Evolutionary conservation across 2,888 invertebrate genomes (phyloP).

Genomic region (Lucinisca nassula): DNA sequence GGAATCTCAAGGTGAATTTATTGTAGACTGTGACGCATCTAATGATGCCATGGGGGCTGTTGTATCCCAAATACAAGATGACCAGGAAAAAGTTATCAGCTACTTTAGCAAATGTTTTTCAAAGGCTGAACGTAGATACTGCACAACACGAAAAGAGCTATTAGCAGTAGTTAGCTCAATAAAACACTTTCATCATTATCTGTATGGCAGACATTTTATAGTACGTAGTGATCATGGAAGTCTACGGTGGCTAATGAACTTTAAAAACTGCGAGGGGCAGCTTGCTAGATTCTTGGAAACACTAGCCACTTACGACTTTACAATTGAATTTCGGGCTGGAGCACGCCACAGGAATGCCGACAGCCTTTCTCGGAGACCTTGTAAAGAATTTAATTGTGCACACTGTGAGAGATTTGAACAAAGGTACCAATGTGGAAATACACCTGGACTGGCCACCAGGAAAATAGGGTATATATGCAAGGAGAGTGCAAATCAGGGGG

Average conservation of each 20-base stretch:
- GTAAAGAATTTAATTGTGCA: background rate
- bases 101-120: constrained; percentile 35
- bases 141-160: constrained; percentile 53
- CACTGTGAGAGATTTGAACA: background rate
- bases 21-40: constrained; percentile 69
- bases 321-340: constrained; percentile 32
- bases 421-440: background rate
- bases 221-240: constrained; percentile 68
- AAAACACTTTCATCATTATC: constrained; percentile 61
- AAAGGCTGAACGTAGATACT: constrained; percentile 34
- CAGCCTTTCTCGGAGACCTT: constrained; percentile 19
- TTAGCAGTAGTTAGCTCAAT: constrained; percentile 53
- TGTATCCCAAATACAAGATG: constrained; percentile 56
- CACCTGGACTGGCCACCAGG: no score
- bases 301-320: constrained; percentile 36
- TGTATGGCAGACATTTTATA: constrained; percentile 51
- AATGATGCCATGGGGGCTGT: constrained; percentile 63
- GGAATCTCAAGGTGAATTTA: constrained; percentile 17
- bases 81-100: constrained; percentile 58
- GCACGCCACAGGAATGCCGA: constrained; percentile 41
- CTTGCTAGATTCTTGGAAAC: constrained; percentile 42
- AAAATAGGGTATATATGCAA: no score
- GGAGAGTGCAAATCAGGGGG: no score
- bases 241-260: constrained; percentile 52
- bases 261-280: constrained; percentile 48